Base-by-base conservation (phyloP, 2,113 vertebrate genomes). In the Craseonycteris thonglongyai region DNA sequence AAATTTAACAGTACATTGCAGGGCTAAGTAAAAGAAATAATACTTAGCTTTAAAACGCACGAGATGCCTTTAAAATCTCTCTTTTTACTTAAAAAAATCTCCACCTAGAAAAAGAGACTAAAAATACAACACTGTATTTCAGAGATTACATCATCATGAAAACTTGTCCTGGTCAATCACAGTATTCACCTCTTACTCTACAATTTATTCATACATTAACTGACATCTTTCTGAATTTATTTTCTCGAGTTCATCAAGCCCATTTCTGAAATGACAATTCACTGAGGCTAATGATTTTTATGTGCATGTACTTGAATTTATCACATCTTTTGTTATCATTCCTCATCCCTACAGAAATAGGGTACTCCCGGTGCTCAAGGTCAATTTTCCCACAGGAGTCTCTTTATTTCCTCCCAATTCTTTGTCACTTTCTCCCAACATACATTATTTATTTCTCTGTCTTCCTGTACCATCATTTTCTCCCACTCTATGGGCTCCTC, bases 31-130 rank as follows among this genome's bases (percentile, higher is more conserved):
- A 95, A 82, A 91, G 56, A 97, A 97, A 91, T 88, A 94, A 95
- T 76, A 83, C 16, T 93, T 96, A 88, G 82, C 83, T 96, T 96
- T 97, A 94, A 96, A 96, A 96, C 88, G 72, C 61, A 92, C 40
- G 68, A 92, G 28, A 71, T 14, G 6, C 80, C 72, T 97, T 96
- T 90, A 95, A 91, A 93, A 56, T 78, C 86, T 95, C 72, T 84
- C 84, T 95, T 51, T 90, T 84, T 58, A 95, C 74, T 96, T 86
- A 90, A 96, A 95, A 96, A 95, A 78, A 76, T 90, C 63, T 88
- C 76, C 59, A 84, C 66, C 51, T 88, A 81, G 51, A 94, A 96
- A 95, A 94, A 87, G 54, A 92, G 59, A 69, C 81, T 93, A 79
- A 93, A 96, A 87, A 82, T 88, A 88, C 12, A 94, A 38, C 38